A percentile compares a stretch with the other conserved stretches of the same genome.
These are phyloP conservation scores for Herpailurus yagouaroundi DNA, from an alignment of 2,113 vertebrate genomes.

Conservation along the genomic window DNA sequence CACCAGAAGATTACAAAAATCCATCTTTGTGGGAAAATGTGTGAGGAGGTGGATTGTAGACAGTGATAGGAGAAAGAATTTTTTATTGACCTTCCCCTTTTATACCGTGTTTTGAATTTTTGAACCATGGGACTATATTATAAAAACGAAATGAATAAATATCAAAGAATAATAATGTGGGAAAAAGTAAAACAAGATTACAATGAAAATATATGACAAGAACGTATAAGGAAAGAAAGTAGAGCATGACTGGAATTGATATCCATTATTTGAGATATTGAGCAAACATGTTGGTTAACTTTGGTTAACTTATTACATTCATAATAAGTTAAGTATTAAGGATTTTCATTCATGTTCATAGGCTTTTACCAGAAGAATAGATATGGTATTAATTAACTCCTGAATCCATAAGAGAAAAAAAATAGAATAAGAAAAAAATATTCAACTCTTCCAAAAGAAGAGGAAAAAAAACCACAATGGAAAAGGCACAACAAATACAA, in stretches of 20 bases:
- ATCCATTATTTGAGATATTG: neutral
- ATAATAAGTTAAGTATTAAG: too few relatives aligned
- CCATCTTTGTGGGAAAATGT: neutral
- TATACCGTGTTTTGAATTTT: slow-evolving; percentile 7
- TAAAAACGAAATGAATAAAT: neutral
- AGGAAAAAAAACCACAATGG: neutral
- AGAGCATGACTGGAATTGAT: neutral
- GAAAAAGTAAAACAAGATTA: slow-evolving; percentile 28
- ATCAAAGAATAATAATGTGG: slow-evolving; percentile 6
- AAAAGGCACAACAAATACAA: neutral
- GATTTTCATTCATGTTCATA: neutral
- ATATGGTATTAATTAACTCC: neutral
- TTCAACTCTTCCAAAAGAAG: neutral
- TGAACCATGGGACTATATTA: neutral
- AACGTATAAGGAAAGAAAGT: neutral
- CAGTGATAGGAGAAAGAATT: neutral
- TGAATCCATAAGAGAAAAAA: neutral
- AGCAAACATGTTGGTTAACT: neutral
- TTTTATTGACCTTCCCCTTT: neutral
- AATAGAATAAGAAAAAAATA: neutral
- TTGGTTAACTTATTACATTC: neutral
- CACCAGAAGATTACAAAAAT: neutral
- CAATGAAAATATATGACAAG: neutral
- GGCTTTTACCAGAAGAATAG: neutral
- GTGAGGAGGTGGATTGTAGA: neutral